phyloP scores from a whole-genome alignment of 2,888 invertebrate species.

The Campoletis raptor region DNA sequence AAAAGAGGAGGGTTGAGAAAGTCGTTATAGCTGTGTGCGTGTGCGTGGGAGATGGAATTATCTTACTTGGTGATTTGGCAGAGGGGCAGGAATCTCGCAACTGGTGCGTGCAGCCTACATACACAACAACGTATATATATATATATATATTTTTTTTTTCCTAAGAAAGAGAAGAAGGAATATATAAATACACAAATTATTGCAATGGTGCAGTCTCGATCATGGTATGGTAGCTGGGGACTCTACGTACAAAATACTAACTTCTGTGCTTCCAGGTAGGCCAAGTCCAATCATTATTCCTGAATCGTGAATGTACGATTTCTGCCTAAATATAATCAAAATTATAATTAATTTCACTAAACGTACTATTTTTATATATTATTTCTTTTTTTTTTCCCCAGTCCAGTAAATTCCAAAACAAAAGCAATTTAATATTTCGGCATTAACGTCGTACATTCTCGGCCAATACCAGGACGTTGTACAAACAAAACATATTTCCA shows the following conservation, averaged over 20 bases:
- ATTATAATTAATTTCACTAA: neutral
- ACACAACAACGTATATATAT: conserved; percentile 71
- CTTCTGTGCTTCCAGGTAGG: conserved; percentile 85
- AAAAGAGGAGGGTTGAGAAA: conserved; percentile 25
- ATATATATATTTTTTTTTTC: conserved; percentile 72
- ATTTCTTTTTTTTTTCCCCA: too few species aligned
- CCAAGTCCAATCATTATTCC: conserved; percentile 85
- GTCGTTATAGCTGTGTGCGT: conserved; percentile 65
- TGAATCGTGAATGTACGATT: conserved; percentile 70
- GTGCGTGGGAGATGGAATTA: conserved; percentile 66
- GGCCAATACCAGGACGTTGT: conserved; percentile 60
- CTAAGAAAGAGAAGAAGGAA: conserved; percentile 68
- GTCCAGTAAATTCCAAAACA: conserved; percentile 3
- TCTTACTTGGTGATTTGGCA: conserved; percentile 81
- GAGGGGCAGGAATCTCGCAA: conserved; percentile 80
- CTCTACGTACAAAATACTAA: conserved; percentile 84
- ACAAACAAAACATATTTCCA: conserved; percentile 46
- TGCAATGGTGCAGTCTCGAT: conserved; percentile 84
- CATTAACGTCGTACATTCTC: conserved; percentile 54
- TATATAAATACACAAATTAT: conserved; percentile 66
- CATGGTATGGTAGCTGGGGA: conserved; percentile 84
- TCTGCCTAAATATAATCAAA: conserved; percentile 3
- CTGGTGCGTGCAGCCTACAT: conserved; percentile 83
- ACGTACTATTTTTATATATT: neutral
- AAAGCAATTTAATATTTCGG: conserved; percentile 1